These are phyloP conservation scores for Cotesia vestalis DNA, from an alignment of 1,140 invertebrate genomes.

Conservation along the genomic window DNA sequence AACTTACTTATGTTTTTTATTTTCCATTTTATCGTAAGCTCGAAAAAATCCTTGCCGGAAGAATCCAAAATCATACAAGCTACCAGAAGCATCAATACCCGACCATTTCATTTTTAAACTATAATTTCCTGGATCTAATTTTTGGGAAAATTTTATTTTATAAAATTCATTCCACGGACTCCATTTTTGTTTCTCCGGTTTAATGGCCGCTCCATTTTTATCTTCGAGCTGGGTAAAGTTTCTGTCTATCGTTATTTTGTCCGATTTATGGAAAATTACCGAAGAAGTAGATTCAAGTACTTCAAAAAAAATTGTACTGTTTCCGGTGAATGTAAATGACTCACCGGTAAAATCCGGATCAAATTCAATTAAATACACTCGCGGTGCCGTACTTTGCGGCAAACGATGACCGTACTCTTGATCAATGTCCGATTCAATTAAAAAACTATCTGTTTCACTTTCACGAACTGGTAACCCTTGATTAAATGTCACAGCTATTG, in stretches of 20 bases:
- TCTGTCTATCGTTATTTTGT: constrained; percentile 28
- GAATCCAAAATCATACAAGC: not conserved
- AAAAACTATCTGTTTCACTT: not conserved
- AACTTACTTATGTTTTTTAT: constrained; percentile 14
- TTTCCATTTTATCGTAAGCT: not conserved
- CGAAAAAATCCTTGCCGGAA: not conserved
- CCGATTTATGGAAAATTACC: constrained; percentile 32
- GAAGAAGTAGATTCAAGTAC: constrained; percentile 25
- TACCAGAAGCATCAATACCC: not conserved
- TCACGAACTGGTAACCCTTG: no score
- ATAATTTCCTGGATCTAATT: constrained; percentile 31
- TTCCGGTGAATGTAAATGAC: constrained; percentile 40
- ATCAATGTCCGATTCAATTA: not conserved
- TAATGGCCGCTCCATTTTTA: constrained; percentile 5
- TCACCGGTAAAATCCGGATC: constrained; percentile 34
- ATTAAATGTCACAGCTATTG: not conserved
- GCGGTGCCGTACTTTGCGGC: constrained; percentile 34
- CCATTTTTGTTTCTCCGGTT: constrained; percentile 23
- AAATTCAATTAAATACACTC: constrained; percentile 33
- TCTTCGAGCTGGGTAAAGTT: constrained; percentile 26
- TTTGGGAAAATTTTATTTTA: constrained; percentile 23
- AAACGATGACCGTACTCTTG: constrained; percentile 24
- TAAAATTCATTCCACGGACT: constrained; percentile 29
- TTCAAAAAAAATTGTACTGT: constrained; percentile 29
- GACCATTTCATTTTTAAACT: constrained; percentile 30